These are phyloP conservation scores for Cepaea hortensis DNA, from an alignment of 2,888 invertebrate genomes.

Conservation along the genomic window DNA sequence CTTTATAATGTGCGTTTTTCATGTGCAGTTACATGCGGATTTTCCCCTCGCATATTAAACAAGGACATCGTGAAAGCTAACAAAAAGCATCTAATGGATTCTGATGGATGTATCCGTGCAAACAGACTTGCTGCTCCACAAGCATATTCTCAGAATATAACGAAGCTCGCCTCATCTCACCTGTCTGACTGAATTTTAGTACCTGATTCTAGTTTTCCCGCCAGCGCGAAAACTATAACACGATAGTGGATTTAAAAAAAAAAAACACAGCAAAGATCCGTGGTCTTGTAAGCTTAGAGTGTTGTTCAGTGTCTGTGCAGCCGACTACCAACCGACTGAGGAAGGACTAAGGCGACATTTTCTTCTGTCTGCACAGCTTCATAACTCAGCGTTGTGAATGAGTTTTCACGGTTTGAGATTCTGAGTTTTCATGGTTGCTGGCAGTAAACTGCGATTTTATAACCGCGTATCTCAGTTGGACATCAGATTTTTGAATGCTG, in stretches of 20 bases:
- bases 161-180: conserved; percentile 3
- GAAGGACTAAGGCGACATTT: too few relatives aligned
- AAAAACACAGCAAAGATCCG: background rate
- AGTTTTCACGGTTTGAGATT: too few relatives aligned
- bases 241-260: background rate
- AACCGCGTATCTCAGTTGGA: background rate
- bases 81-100: background rate
- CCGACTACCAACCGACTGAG: too few relatives aligned
- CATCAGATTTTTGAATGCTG: background rate
- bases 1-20: too few relatives aligned
- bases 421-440: too few relatives aligned
- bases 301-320: too few relatives aligned
- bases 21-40: background rate
- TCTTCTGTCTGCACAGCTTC: too few relatives aligned
- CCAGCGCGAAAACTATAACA: background rate
- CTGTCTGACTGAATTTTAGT: background rate
- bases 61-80: background rate
- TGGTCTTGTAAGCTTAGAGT: too few relatives aligned
- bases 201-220: background rate
- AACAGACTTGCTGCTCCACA: background rate
- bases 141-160: background rate
- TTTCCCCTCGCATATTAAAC: background rate
- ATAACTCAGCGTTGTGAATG: too few relatives aligned
- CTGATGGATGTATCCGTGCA: background rate
- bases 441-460: too few relatives aligned